Conservation (phyloP, 2,888 invertebrate genomes). For the Dastarcus helophoroides region DNA sequence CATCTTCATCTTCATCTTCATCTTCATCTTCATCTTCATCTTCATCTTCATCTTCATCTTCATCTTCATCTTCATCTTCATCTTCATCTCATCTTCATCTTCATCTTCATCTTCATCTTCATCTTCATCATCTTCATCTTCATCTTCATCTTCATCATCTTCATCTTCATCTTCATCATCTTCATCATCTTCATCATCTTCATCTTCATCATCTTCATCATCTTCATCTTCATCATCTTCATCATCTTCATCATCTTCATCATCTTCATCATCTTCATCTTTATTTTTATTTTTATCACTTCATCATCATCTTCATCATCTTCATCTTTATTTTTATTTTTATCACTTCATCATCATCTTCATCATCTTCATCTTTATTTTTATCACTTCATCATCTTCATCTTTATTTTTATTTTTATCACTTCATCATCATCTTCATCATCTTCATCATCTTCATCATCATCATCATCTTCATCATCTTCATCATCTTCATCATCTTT, state of each 20-base stretch:
- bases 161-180: neutral
- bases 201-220: neutral
- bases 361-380: neutral
- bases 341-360: constrained; percentile 1
- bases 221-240: neutral
- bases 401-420: neutral
- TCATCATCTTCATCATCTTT: neutral
- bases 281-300: too few relatives aligned
- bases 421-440: neutral
- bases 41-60: neutral
- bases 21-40: neutral
- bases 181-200: neutral
- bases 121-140: neutral
- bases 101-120: neutral
- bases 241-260: neutral
- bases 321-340: neutral
- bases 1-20: neutral
- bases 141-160: neutral
- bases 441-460: neutral
- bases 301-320: constrained; percentile 1
- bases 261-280: constrained; percentile 1
- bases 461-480: neutral
- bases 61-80: constrained; percentile 1
- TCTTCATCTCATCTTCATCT: neutral
- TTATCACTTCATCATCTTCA: neutral